A percentile compares a stretch with the other conserved stretches of the same genome.
These are phyloP conservation scores for Drosophila subquinaria DNA, from an alignment of 2,888 invertebrate genomes.

Conservation along the genomic window DNA sequence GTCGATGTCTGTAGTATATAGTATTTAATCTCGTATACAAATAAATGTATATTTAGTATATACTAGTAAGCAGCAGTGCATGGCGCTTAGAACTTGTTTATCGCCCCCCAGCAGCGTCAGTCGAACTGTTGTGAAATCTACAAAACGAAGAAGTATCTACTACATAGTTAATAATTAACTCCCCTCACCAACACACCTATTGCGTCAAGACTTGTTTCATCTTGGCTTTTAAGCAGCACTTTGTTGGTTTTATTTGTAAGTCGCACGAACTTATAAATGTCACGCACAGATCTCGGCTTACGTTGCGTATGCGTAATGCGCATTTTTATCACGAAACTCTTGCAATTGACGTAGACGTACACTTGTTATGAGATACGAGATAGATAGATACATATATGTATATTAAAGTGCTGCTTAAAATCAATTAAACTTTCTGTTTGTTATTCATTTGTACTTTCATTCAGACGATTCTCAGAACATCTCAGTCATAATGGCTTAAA, in stretches of 20 bases:
- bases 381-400: neutral
- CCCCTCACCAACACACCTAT: neutral
- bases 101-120: conserved; percentile 24
- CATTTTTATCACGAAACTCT: conserved; percentile 11
- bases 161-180: neutral
- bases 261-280: conserved; percentile 15
- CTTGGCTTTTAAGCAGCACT: conserved; percentile 32
- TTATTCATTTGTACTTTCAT: neutral
- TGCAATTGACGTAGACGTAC: conserved; percentile 2
- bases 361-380: neutral
- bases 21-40: conserved; percentile 17
- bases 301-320: conserved; percentile 50
- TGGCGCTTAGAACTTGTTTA: conserved; percentile 71
- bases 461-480: conserved; percentile 9
- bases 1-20: conserved; percentile 16
- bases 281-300: conserved; percentile 26
- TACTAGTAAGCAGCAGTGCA: conserved; percentile 46
- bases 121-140: conserved; percentile 28
- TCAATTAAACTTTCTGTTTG: neutral
- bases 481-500: conserved; percentile 19
- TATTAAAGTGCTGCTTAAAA: neutral
- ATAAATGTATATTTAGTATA: conserved; percentile 5
- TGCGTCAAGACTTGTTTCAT: conserved; percentile 35
- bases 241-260: conserved; percentile 40
- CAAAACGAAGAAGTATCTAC: conserved; percentile 12